Base-by-base conservation (phyloP, 2,113 vertebrate genomes). In the Mugil cephalus region DNA sequence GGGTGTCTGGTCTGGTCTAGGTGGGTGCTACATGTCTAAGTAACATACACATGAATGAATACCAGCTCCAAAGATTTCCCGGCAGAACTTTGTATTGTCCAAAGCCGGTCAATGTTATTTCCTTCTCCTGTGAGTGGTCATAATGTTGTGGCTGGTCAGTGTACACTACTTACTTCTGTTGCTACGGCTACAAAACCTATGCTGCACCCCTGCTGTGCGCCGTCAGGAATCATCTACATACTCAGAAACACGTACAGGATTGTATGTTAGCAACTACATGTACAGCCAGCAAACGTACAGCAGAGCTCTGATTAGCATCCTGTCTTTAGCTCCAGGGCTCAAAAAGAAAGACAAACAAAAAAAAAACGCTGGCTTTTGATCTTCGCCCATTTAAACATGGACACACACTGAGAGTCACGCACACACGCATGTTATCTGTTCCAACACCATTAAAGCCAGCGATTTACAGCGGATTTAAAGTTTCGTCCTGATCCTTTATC, bases 401-500 rank as follows among this genome's bases (percentile, higher is more conserved):
- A 66, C 51, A 76, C 58, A 78, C 8, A 46, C 58, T 65, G 48
- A 64, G 54, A 83, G 61, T 63, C 62, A 75, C 4, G 53, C 30
- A 58, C 45, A 70, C 6, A 59, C 40, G 59, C 81, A 74, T 30
- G 21, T 19, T 24, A 9, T 47, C 45, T 34, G 24, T 59, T 68
- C 73, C 42, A 78, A 54, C 56, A 69, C 19, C 54, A 80, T 54
- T 84, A 83, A 76, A 82, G 58, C 53, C 64, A 66, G 60, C 13
- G 10, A 72, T 79, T 74, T 74, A 3, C 83, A 67, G 54, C 72
- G 77, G 69, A 80, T 54, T 76, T 62, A 18, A 48, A 69, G 76
- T 69, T 59, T 30, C 42, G 18, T 61, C 24, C 50, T 55, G 18
- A 38, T 72, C 24, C 24, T 87, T 85, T 67, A 80, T 79, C 54